phyloP scores from a whole-genome alignment of 2,888 invertebrate species.

The Cheilosia vulpina region DNA sequence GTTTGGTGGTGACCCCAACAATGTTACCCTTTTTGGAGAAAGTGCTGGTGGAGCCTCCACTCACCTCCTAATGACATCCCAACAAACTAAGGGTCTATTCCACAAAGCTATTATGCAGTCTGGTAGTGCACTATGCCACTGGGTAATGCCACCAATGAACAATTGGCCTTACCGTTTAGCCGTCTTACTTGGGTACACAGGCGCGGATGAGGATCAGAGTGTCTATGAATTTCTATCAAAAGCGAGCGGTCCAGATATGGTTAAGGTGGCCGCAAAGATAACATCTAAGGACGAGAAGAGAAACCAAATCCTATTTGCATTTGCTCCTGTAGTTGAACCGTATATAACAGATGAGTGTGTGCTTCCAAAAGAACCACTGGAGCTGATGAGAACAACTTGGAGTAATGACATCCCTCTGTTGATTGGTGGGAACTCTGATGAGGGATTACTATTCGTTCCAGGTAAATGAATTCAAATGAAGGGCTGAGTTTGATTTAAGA shows the following conservation, averaged over 20 bases:
- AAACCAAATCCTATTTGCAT: conserved; percentile 79
- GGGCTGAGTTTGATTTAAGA: too few species aligned
- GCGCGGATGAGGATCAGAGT: conserved; percentile 70
- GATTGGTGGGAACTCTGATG: conserved; percentile 81
- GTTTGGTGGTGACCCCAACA: conserved; percentile 84
- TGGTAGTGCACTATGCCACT: conserved; percentile 79
- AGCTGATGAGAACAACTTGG: conserved; percentile 82
- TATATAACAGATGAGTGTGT: conserved; percentile 80
- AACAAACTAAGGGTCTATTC: conserved; percentile 82
- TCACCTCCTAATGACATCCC: conserved; percentile 83
- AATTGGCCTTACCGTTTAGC: conserved; percentile 79
- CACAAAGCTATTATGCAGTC: conserved; percentile 82
- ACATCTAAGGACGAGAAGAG: conserved; percentile 75
- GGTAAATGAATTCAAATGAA: conserved; percentile 68
- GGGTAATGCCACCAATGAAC: conserved; percentile 78
- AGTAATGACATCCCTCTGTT: conserved; percentile 81
- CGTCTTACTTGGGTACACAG: conserved; percentile 77
- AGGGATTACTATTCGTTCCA: conserved; percentile 80
- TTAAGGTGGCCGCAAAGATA: conserved; percentile 66
- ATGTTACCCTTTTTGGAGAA: conserved; percentile 84
- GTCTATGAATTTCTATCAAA: conserved; percentile 76
- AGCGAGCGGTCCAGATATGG: conserved; percentile 76
- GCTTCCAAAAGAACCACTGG: conserved; percentile 79
- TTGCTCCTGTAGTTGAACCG: conserved; percentile 81
- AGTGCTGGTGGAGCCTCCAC: conserved; percentile 84